Conservation (phyloP, 2,797 vertebrate species). For the Peromyscus aztecus region DNA sequence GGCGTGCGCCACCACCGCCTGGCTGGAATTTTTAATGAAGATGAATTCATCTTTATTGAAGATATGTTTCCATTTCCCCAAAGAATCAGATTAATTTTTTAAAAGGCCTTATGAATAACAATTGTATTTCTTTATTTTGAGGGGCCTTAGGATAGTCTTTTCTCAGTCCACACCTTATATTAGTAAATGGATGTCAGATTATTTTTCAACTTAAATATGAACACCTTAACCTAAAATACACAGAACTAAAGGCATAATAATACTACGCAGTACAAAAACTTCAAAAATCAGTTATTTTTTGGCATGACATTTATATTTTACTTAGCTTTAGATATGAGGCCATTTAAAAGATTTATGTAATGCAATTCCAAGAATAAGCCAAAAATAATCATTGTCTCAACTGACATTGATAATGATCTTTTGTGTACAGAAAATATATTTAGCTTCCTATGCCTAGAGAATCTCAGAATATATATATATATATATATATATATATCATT, state of each 20-base stretch:
- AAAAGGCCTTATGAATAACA: constrained; percentile 42
- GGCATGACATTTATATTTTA: constrained; percentile 19
- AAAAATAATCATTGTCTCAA: constrained; percentile 50
- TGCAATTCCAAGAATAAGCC: constrained; percentile 38
- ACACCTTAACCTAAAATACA: constrained; percentile 48
- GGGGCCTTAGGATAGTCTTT: background rate
- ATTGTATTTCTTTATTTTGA: constrained; percentile 22
- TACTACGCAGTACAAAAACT: constrained; percentile 21
- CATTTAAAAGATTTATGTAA: constrained; percentile 59
- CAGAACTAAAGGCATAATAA: constrained; percentile 37
- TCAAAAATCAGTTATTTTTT: constrained; percentile 44
- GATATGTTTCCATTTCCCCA: constrained; percentile 26
- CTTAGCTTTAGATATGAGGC: constrained; percentile 3
- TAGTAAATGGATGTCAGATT: background rate
- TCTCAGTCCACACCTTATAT: background rate
- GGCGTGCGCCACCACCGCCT: too few relatives aligned
- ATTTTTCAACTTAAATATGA: constrained; percentile 64
- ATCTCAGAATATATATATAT: background rate
- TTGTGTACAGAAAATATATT: constrained; percentile 60
- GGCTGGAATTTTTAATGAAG: background rate
- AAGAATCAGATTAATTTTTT: constrained; percentile 56
- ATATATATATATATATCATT: background rate
- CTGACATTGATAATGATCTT: constrained; percentile 51
- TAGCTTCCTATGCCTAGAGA: background rate
- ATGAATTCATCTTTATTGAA: constrained; percentile 61